phyloP scores from a whole-genome alignment of 2,888 invertebrate genomes.

The Bruchidius siliquastri region DNA sequence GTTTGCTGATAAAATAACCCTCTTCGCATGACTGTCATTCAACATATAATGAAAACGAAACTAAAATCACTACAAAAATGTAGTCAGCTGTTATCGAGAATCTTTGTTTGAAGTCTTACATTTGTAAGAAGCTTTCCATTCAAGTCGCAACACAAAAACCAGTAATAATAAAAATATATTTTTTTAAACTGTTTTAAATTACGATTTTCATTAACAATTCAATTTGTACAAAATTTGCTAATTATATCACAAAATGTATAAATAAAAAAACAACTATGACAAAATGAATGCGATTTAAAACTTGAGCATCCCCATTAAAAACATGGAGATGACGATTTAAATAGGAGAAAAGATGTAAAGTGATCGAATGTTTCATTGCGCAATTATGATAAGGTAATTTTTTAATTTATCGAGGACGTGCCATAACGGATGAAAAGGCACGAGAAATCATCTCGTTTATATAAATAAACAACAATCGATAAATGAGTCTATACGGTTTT shows the following conservation, averaged over 20 bases:
- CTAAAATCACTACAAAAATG: background rate
- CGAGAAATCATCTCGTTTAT: background rate
- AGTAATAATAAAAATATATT: background rate
- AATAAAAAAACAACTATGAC: background rate
- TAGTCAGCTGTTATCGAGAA: background rate
- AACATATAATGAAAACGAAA: background rate
- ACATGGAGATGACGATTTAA: background rate
- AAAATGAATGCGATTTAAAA: background rate
- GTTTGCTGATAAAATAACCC: too few species aligned
- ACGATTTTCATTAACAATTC: background rate
- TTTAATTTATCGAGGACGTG: background rate
- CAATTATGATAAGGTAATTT: background rate
- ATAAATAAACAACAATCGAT: background rate
- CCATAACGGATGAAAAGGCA: background rate
- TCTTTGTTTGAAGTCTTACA: background rate
- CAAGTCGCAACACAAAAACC: background rate
- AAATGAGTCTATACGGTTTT: background rate
- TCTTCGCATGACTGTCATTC: background rate
- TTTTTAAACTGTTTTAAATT: background rate
- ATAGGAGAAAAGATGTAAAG: background rate
- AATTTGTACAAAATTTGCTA: background rate
- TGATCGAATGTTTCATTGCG: background rate
- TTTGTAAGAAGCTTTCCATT: background rate
- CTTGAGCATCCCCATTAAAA: background rate
- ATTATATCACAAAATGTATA: background rate